phyloP scores from a whole-genome alignment of 64 coral and sea anemone genomes.

The Montipora cactus region DNA sequence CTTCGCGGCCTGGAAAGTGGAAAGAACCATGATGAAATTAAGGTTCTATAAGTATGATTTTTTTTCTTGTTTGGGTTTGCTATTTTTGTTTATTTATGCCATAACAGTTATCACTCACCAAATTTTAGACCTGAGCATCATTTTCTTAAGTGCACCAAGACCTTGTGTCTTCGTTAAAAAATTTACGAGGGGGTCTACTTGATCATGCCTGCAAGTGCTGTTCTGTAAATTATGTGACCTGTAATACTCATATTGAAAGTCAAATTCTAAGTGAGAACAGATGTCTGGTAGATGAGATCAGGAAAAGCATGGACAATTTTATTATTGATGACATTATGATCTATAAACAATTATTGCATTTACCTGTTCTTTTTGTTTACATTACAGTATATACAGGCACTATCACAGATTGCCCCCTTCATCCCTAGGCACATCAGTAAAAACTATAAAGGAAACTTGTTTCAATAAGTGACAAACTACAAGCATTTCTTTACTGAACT shows the following conservation, averaged over 20 bases:
- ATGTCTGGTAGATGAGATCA: background rate
- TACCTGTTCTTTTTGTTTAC: conserved; percentile 4
- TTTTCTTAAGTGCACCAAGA: conserved; percentile 3
- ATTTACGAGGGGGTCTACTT: background rate
- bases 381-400: conserved; percentile 64
- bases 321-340: conserved; percentile 1
- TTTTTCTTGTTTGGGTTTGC: conserved; percentile 4
- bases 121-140: conserved; percentile 17
- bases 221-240: background rate
- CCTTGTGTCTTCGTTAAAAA: background rate
- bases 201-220: background rate
- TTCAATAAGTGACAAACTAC: background rate
- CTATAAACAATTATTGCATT: background rate
- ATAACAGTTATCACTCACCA: conserved; percentile 15
- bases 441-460: conserved; percentile 40
- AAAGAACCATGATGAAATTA: background rate
- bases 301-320: background rate
- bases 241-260: background rate
- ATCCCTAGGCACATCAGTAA: conserved; percentile 58
- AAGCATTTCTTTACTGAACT: background rate
- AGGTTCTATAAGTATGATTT: background rate
- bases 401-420: conserved; percentile 40
- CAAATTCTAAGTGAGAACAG: background rate
- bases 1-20: background rate
- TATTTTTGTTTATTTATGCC: conserved; percentile 1